phyloP scores from a whole-genome alignment of 2,797 vertebrate species.

The Varecia variegata region DNA sequence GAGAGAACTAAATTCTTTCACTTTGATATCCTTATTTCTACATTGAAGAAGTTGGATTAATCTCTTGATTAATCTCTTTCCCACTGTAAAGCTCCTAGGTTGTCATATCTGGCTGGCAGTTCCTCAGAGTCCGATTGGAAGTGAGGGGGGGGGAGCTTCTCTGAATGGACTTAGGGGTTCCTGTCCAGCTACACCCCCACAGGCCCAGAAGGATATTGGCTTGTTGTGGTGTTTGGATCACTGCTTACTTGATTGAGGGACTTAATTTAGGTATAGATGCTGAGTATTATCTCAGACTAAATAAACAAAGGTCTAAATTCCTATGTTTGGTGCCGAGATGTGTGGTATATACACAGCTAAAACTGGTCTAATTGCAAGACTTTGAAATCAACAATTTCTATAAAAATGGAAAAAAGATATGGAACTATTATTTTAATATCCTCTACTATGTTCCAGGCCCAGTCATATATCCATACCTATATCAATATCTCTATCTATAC shows the following conservation, averaged over 20 bases:
- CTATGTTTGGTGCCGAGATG: not conserved
- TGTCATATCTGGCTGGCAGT: not conserved
- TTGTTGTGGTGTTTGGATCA: not conserved
- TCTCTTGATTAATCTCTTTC: not conserved
- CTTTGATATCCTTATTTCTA: not conserved
- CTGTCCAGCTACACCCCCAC: not conserved
- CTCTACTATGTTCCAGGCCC: not conserved
- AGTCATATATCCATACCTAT: not conserved
- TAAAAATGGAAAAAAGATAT: not conserved
- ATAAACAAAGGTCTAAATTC: conserved; percentile 7
- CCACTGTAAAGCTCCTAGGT: not conserved
- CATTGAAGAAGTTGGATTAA: not conserved
- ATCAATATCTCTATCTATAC: not conserved
- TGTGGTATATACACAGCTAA: not conserved
- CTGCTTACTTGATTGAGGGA: not conserved
- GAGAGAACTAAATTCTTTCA: not conserved
- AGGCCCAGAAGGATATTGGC: not conserved
- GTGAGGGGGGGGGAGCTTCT: no score
- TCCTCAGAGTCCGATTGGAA: not conserved
- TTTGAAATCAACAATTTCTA: not conserved
- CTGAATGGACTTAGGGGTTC: not conserved
- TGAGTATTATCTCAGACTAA: not conserved
- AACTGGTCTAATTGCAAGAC: not conserved
- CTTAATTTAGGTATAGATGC: not conserved
- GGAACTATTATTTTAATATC: not conserved